Percentiles rank a stretch among this genome's conserved stretches.
These are phyloP conservation scores for Carlito syrichta DNA, from an alignment of 2,113 vertebrate genomes.

Conservation along the genomic window DNA sequence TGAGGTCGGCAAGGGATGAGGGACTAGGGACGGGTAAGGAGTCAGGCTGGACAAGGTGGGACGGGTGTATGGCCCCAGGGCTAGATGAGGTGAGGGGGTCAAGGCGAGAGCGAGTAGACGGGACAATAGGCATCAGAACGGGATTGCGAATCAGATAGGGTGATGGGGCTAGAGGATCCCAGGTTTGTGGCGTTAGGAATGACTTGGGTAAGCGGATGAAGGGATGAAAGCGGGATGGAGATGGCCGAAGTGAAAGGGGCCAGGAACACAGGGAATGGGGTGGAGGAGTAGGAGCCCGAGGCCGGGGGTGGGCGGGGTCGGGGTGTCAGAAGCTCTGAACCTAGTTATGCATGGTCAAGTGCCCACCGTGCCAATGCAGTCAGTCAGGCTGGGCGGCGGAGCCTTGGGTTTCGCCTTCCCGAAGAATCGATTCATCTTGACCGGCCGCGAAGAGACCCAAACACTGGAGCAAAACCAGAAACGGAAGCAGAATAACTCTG, in stretches of 20 bases:
- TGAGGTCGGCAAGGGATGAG: not conserved
- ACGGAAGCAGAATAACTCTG: slow-evolving; percentile 50
- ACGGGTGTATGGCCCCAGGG: not conserved
- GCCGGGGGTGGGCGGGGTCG: not conserved
- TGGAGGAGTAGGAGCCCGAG: not conserved
- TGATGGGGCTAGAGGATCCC: not conserved
- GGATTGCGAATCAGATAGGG: not conserved
- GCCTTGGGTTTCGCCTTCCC: slow-evolving; percentile 91
- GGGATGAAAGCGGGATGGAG: not conserved
- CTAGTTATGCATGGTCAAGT: not conserved
- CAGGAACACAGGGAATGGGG: not conserved
- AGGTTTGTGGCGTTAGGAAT: slow-evolving; percentile 6
- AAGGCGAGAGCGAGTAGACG: not conserved
- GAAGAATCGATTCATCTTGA: slow-evolving; percentile 95
- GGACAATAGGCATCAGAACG: not conserved
- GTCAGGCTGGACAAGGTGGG: not conserved
- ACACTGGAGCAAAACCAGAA: slow-evolving; percentile 55
- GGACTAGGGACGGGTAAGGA: not conserved
- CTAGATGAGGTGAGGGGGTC: not conserved
- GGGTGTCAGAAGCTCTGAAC: not conserved
- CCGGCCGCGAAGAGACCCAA: slow-evolving; percentile 5
- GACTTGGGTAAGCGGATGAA: not conserved
- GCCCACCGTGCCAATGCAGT: slow-evolving; percentile 94
- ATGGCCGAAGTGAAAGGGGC: not conserved
- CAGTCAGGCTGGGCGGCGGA: slow-evolving; percentile 94